phyloP scores from a whole-genome alignment of 1,140 invertebrate genomes.

The Chionoecetes opilio region DNA sequence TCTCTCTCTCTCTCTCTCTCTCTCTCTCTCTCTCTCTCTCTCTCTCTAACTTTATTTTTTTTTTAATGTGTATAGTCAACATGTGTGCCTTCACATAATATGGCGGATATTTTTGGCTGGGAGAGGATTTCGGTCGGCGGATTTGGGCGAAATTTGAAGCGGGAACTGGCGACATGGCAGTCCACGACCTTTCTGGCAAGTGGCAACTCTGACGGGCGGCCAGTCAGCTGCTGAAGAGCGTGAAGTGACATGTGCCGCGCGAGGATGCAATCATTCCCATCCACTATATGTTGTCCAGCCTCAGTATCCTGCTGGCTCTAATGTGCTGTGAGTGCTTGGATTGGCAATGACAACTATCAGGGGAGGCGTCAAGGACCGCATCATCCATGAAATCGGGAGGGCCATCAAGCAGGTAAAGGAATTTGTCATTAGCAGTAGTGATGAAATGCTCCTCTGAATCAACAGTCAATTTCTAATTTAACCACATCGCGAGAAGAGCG shows the following conservation, averaged over 20 bases:
- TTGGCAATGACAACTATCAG: constrained; percentile 64
- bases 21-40: too few species aligned
- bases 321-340: constrained; percentile 37
- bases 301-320: constrained; percentile 9
- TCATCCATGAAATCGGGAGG: constrained; percentile 73
- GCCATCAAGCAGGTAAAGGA: constrained; percentile 74
- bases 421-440: background rate
- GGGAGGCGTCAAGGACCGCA: constrained; percentile 74
- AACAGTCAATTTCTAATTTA: background rate
- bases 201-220: too few species aligned
- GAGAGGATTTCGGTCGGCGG: too few species aligned
- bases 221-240: constrained; percentile 43
- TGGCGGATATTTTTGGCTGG: too few species aligned
- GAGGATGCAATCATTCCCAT: constrained; percentile 24
- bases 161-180: too few species aligned
- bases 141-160: too few species aligned
- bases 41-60: too few species aligned
- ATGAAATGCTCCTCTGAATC: background rate
- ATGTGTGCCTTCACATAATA: too few species aligned
- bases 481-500: background rate
- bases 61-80: too few species aligned
- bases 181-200: too few species aligned
- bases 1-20: too few species aligned
- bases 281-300: background rate
- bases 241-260: background rate